A percentile compares a stretch with the other conserved stretches of the same genome.
These are phyloP conservation scores for Rhea pennata DNA, from an alignment of 2,113 vertebrate species.

Conservation along the genomic window DNA sequence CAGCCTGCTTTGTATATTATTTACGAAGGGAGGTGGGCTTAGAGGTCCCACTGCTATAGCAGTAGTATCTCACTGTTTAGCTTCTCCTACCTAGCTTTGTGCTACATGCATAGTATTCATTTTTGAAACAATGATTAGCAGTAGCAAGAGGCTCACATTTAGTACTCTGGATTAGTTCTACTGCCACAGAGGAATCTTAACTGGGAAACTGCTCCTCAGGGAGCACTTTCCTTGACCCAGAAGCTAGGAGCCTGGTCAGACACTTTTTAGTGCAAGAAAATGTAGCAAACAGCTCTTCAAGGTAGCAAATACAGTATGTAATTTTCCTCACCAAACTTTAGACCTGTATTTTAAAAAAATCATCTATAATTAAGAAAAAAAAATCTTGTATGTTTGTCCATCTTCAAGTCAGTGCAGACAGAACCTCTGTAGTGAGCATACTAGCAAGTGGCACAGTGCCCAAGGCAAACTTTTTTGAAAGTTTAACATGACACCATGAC, in stretches of 20 bases:
- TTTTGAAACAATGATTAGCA: not conserved
- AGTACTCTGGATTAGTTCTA: not conserved
- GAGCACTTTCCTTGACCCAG: not conserved
- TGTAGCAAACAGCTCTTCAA: not conserved
- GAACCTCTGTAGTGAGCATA: not conserved
- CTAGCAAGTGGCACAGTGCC: not conserved
- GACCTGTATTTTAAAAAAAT: not conserved
- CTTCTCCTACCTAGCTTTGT: not conserved
- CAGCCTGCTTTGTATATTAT: not conserved
- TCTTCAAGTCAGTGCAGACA: not conserved
- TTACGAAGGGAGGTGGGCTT: accelerated
- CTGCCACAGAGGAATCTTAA: not conserved
- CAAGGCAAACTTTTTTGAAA: not conserved
- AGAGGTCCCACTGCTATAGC: no score
- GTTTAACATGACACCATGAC: not conserved
- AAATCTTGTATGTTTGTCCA: not conserved
- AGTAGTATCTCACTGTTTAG: not conserved
- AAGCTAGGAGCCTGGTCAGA: not conserved
- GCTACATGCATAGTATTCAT: not conserved
- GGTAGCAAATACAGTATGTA: accelerated
- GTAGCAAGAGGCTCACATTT: not conserved
- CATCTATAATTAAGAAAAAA: not conserved
- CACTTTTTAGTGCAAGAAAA: not conserved
- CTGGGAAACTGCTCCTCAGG: not conserved
- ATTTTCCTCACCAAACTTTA: not conserved